Percentiles rank a stretch among this genome's conserved stretches.
phyloP scores from a whole-genome alignment of 2,888 invertebrate species.

The Ophonus ardosiacus region DNA sequence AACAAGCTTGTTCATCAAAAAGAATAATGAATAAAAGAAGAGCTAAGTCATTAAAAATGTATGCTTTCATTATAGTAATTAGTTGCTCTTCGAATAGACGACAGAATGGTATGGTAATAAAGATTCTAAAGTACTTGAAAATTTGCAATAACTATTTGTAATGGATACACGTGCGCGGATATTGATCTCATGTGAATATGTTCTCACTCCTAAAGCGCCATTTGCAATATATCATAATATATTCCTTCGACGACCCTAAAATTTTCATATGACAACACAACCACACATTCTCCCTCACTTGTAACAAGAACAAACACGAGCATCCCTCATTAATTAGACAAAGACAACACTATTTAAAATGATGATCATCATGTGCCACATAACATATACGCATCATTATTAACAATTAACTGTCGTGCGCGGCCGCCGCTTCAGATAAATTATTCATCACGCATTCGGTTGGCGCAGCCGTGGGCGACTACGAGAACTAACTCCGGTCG shows the following conservation, averaged over 20 bases:
- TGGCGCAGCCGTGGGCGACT: background rate
- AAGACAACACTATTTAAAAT: constrained; percentile 17
- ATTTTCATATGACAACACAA: background rate
- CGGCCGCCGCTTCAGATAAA: constrained; percentile 1
- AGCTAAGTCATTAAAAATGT: background rate
- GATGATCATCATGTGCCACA: constrained; percentile 20
- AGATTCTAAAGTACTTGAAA: too few relatives aligned
- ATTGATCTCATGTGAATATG: too few relatives aligned
- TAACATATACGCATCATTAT: constrained; percentile 35
- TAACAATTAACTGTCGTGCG: constrained; percentile 37
- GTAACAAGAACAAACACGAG: constrained; percentile 4
- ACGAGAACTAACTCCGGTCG: constrained; percentile 4
- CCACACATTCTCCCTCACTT: background rate
- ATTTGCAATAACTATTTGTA: too few relatives aligned
- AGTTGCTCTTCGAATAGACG: background rate
- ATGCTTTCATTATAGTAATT: background rate
- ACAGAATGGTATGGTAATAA: too few relatives aligned
- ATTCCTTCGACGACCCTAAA: background rate
- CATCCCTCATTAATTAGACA: background rate
- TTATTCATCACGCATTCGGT: constrained; percentile 38
- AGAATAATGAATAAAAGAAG: background rate
- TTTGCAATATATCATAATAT: background rate
- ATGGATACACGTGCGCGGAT: too few relatives aligned
- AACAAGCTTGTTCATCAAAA: background rate
- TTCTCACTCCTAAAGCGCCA: too few relatives aligned